Percentiles rank a stretch among this genome's conserved stretches.
Evolutionary conservation across 2,797 vertebrate genomes (phyloP).

Genomic region (Acestrorhynchus altus): DNA sequence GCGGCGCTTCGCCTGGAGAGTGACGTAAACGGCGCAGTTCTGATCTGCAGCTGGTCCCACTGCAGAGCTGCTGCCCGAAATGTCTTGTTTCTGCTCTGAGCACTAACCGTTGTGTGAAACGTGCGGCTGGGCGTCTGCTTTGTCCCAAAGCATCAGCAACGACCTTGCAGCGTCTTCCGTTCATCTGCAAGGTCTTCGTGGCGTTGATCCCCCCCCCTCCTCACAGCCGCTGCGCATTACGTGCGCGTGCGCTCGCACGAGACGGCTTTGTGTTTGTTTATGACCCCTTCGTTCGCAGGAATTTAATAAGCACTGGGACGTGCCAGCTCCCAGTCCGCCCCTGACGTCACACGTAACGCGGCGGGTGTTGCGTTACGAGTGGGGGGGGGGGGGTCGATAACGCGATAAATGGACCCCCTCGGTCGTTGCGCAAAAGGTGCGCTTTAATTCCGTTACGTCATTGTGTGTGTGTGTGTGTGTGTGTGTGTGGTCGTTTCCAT

Average conservation of each 20-base stretch:
- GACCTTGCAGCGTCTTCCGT: constrained; percentile 60
- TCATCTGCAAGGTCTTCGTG: constrained; percentile 51
- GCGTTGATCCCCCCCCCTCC: not conserved
- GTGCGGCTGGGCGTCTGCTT: not conserved
- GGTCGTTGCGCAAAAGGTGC: constrained; percentile 15
- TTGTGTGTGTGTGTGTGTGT: constrained; percentile 1
- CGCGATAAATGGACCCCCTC: not conserved
- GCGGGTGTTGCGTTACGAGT: not conserved
- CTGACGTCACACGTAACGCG: not conserved
- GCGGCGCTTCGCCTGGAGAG: no score
- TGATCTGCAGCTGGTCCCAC: no score
- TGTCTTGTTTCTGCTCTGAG: no score
- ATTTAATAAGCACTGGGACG: not conserved
- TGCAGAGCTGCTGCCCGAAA: no score
- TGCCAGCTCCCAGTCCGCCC: not conserved
- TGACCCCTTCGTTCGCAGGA: not conserved
- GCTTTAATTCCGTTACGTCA: constrained; percentile 54
- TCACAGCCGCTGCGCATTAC: constrained; percentile 58
- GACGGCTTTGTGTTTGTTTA: not conserved
- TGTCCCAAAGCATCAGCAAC: constrained; percentile 41
- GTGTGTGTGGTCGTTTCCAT: constrained; percentile 42
- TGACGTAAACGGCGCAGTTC: no score
- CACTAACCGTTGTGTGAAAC: no score
- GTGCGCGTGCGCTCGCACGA: constrained; percentile 25
- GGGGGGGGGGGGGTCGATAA: not conserved